Base-by-base conservation (phyloP, 2,113 vertebrate genomes). In the Pterophyllum scalare region DNA sequence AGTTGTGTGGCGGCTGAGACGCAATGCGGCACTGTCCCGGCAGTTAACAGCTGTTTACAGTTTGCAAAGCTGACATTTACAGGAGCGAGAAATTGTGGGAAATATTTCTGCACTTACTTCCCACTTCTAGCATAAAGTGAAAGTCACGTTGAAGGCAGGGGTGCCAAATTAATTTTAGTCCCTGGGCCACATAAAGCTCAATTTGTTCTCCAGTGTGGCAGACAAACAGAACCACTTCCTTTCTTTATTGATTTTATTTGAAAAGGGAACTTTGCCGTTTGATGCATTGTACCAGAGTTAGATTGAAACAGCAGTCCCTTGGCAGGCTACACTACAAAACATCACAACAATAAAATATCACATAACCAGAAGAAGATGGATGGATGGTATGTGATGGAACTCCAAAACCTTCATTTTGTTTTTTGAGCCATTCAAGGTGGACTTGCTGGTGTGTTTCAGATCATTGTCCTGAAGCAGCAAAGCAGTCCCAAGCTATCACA, bases 11-110 rank as follows among this genome's bases (percentile, higher is more conserved):
- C 52, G 65, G 10, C 65, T 72, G 17, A 72, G 46, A 72, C 15
- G 49, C 65, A 70, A 49, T 13, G 28, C 19, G 24, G 43, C 22
- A 49, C 24, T 49, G 65, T 70, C 40, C 24, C 24, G 19, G 65
- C 65, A 70, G 43, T 52, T 70, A 70, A 70, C 43, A 12, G 43
- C 24, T 70, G 43, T 70, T 70, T 70, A 70, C 65, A 70, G 65
- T 52, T 49, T 1, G 4, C 7, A 10, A 52, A 52, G 43, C 24
- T 5, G 9, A 49, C 64, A 70, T 26, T 70, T 70, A 12, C 3
- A 49, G 64, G 64, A 49, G 17, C 43, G 26, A 40, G 17, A 70
- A 20, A 52, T 46, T 17, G 17, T 70, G 43, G 43, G 43, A 70
- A 70, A 70, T 52, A 5, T 31, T 31, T 70, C 24, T 31, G 43